Base-by-base conservation (phyloP, 2,888 invertebrate species). In the Adineta ricciae region DNA sequence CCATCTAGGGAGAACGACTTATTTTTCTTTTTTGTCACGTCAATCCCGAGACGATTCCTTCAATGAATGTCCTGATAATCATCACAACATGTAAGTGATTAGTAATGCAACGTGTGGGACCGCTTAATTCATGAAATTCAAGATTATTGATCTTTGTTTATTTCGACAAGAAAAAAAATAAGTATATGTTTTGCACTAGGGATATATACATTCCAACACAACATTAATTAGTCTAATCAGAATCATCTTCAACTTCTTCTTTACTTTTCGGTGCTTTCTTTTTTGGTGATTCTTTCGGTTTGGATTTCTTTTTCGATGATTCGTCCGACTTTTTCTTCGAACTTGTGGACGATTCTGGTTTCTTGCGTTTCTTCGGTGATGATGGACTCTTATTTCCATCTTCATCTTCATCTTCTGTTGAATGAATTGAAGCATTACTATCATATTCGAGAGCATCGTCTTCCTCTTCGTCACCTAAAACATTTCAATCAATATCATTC, bases 361-460 rank as follows among this genome's bases (percentile, higher is more conserved):
- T 64, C 16, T 64, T 64, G 16, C 64, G 64, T 64, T 64, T 64
- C 5, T 64, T 64, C 19, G 64, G 16, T 64, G 64, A 64, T 32
- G 64, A 64, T 64, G 64, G 32, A 64, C 32, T 64, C 32, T 64
- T 64, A 64, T 19, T 64, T 32, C 32, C 64, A 16, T 64, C 64
- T 32, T 64, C 64, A 32, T 32, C 64, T 32, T 64, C 64, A 24
- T 64, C 64, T 27, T 64, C 64, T 16, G 27, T 64, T 64, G 64
- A 64, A 64, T 27, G 9, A 32, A 64, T 64, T 27, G 64, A 64
- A 27, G 64, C 64, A 32, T 64, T 14, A 64, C 64, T 64, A 64
- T 64, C 85, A 56, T 83, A 83, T 36, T 73, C 84, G 49, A 73
- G 54, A n/a, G 72, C 85, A 82, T 84, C 84, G 0, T 83, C 83